phyloP scores from a whole-genome alignment of 1,140 invertebrate genomes.

The Asobara japonica region DNA sequence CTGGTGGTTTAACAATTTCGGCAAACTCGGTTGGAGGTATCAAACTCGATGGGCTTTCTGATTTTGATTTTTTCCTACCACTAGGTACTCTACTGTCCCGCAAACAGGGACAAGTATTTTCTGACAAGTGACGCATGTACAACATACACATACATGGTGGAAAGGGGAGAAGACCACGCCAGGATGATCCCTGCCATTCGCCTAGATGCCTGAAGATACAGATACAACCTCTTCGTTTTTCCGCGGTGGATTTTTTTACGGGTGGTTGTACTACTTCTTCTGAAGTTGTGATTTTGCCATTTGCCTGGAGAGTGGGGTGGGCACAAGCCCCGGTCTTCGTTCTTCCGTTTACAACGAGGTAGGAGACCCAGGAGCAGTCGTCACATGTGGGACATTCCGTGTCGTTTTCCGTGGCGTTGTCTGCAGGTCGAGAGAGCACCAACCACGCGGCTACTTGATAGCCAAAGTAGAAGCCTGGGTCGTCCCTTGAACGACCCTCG shows the following conservation, averaged over 20 bases:
- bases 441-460: conserved; percentile 26
- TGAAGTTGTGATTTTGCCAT: background rate
- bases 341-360: conserved; percentile 20
- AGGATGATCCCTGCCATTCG: conserved; percentile 25
- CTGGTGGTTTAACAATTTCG: background rate
- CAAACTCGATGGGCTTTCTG: background rate
- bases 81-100: background rate
- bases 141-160: conserved; percentile 31
- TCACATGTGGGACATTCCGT: conserved; percentile 19
- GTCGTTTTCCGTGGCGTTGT: conserved; percentile 9
- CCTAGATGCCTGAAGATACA: conserved; percentile 25
- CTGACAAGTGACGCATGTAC: conserved; percentile 1
- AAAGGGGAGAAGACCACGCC: conserved; percentile 19
- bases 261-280: background rate
- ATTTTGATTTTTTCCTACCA: conserved; percentile 4
- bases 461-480: conserved; percentile 22
- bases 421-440: conserved; percentile 6
- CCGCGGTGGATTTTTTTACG: background rate
- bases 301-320: conserved; percentile 17
- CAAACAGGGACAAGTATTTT: conserved; percentile 18
- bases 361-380: conserved; percentile 23
- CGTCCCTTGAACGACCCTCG: background rate
- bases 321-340: conserved; percentile 22
- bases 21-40: background rate
- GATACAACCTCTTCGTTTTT: conserved; percentile 9